Conservation (phyloP, 2,888 invertebrate species). For the Campaea margaritaria region DNA sequence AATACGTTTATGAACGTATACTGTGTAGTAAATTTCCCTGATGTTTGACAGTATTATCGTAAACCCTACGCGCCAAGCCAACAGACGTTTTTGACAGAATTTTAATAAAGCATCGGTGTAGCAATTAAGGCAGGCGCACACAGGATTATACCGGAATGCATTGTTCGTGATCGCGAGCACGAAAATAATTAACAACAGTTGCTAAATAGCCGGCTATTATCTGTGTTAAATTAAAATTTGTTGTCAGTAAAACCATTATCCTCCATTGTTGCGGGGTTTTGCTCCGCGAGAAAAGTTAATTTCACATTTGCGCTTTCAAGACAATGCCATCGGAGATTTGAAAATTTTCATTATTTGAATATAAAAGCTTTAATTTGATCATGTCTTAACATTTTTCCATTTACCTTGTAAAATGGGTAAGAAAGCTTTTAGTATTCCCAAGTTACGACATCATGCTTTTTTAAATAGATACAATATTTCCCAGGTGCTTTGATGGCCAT, state of each 20-base stretch:
- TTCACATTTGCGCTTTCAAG: constrained; percentile 22
- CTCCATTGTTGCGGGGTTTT: constrained; percentile 20
- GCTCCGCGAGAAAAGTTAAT: constrained; percentile 20
- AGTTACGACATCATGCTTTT: background rate
- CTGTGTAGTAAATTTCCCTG: too few species aligned
- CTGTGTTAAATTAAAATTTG: constrained; percentile 33
- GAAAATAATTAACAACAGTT: constrained; percentile 70
- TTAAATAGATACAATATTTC: background rate
- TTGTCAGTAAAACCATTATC: constrained; percentile 33
- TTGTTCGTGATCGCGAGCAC: constrained; percentile 66
- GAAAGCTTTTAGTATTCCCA: constrained; percentile 1
- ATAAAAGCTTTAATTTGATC: constrained; percentile 2
- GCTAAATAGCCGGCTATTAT: constrained; percentile 50
- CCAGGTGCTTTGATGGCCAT: background rate
- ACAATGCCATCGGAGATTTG: constrained; percentile 24
- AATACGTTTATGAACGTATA: too few species aligned
- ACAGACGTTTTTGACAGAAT: constrained; percentile 24
- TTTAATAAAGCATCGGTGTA: constrained; percentile 39
- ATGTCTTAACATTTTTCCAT: background rate
- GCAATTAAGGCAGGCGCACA: constrained; percentile 37
- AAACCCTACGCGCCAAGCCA: constrained; percentile 2
- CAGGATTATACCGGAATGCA: constrained; percentile 52
- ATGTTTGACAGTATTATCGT: too few species aligned
- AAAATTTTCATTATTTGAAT: constrained; percentile 8
- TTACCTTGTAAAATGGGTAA: background rate